phyloP scores from a whole-genome alignment of 2,797 vertebrate species.

The Sebastiscus albofasciatus region DNA sequence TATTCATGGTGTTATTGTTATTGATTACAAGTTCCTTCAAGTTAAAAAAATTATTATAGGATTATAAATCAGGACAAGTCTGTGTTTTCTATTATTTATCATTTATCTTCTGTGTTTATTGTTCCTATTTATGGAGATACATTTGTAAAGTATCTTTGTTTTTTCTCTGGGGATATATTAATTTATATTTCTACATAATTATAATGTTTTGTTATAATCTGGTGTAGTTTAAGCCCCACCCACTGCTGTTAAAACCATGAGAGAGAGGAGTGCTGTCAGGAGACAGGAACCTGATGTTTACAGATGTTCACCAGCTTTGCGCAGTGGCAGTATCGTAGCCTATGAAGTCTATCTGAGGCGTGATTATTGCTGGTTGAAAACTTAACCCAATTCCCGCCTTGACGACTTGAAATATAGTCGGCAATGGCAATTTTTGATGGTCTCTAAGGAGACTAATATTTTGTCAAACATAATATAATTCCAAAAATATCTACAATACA shows the following conservation, averaged over 20 bases:
- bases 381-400: slow-evolving; percentile 85
- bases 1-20: background rate
- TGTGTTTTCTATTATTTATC: background rate
- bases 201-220: background rate
- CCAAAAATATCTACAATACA: too few species aligned
- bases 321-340: slow-evolving; percentile 76
- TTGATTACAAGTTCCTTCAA: too few species aligned
- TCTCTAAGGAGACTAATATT: slow-evolving; percentile 72
- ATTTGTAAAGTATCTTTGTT: background rate
- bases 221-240: rapidly evolving
- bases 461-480: background rate
- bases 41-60: background rate
- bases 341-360: slow-evolving; percentile 85
- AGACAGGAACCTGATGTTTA: background rate
- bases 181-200: too few species aligned
- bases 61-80: background rate
- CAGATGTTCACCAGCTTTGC: slow-evolving; percentile 9
- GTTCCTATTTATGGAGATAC: background rate
- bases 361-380: slow-evolving; percentile 93
- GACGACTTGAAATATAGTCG: slow-evolving; percentile 91
- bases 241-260: background rate
- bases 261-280: background rate
- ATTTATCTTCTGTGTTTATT: background rate
- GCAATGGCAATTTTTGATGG: slow-evolving; percentile 89
- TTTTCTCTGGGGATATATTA: background rate